Percentiles rank a stretch among this genome's conserved stretches.
Evolutionary conservation across 2,797 vertebrate species (phyloP).

Genomic region (Sebastes glaucus): DNA sequence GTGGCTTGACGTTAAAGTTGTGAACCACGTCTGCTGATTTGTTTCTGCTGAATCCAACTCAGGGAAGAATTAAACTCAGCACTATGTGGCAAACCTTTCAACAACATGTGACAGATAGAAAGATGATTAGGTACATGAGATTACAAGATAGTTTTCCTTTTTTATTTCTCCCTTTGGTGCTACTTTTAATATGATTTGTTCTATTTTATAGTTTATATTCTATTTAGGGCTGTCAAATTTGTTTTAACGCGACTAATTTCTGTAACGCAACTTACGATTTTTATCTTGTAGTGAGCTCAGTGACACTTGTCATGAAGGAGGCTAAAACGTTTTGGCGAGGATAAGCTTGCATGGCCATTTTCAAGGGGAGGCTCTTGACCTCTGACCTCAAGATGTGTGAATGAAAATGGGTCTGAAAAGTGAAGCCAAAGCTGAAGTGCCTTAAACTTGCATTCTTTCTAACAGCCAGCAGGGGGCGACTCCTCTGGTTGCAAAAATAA

Average conservation of each 20-base stretch:
- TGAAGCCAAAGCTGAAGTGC: no score
- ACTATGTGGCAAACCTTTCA: neutral
- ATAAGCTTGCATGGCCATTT: no score
- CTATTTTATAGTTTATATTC: neutral
- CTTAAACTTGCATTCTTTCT: no score
- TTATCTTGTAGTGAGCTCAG: no score
- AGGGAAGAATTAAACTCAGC: neutral
- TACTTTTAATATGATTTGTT: neutral
- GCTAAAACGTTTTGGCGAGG: accelerated
- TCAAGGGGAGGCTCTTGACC: no score
- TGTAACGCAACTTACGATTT: no score
- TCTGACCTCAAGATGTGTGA: no score
- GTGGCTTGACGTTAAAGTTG: neutral
- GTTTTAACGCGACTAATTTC: accelerated
- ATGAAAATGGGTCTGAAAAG: no score
- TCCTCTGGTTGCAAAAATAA: no score
- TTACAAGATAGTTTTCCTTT: neutral
- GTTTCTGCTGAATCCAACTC: neutral
- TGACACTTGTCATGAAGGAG: no score
- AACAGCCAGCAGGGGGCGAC: no score
- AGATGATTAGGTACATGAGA: neutral
- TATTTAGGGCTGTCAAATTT: neutral
- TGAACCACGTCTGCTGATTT: neutral
- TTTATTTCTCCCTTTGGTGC: neutral
- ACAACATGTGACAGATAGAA: neutral